Percentiles rank a stretch among this genome's conserved stretches.
Evolutionary conservation across 2,888 invertebrate genomes (phyloP).

Genomic region (Congeria kusceri): DNA sequence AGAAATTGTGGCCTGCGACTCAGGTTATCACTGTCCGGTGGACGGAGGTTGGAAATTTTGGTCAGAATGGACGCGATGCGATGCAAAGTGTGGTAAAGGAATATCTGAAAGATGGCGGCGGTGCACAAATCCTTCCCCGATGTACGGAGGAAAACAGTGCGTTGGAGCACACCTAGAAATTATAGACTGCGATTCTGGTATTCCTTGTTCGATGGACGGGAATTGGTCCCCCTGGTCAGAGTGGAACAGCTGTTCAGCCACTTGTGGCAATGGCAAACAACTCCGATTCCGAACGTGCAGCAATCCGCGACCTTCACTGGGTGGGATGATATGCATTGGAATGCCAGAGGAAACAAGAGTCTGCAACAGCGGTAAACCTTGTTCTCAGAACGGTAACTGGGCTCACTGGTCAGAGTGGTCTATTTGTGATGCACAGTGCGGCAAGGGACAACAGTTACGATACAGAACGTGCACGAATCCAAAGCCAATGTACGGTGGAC

Average conservation of each 20-base stretch:
- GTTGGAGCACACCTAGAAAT: conserved; percentile 36
- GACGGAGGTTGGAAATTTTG: conserved; percentile 50
- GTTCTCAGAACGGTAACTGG: conserved; percentile 54
- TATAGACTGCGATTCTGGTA: conserved; percentile 28
- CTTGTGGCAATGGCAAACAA: conserved; percentile 41
- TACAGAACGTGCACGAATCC: conserved; percentile 50
- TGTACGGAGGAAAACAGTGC: conserved; percentile 41
- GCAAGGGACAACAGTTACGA: conserved; percentile 33
- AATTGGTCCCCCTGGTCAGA: conserved; percentile 50
- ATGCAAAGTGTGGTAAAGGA: conserved; percentile 46
- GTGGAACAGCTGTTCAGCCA: conserved; percentile 31
- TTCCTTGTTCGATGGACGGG: conserved; percentile 45
- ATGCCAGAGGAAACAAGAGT: conserved; percentile 19
- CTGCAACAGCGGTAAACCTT: conserved; percentile 35
- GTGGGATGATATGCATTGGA: conserved; percentile 51
- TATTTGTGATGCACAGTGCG: conserved; percentile 49
- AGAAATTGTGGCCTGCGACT: conserved; percentile 37
- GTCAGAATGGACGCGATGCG: conserved; percentile 43
- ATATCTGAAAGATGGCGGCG: conserved; percentile 25
- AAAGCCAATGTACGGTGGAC: conserved; percentile 52
- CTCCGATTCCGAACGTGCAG: conserved; percentile 36
- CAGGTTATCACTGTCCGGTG: conserved; percentile 29
- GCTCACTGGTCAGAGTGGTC: conserved; percentile 45
- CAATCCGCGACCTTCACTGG: conserved; percentile 46
- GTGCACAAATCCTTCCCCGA: conserved; percentile 45